Evolutionary conservation across 2,797 vertebrate genomes (phyloP), one percentile per base, ranked within the genome.

Genomic region (Coilia nasus): DNA sequence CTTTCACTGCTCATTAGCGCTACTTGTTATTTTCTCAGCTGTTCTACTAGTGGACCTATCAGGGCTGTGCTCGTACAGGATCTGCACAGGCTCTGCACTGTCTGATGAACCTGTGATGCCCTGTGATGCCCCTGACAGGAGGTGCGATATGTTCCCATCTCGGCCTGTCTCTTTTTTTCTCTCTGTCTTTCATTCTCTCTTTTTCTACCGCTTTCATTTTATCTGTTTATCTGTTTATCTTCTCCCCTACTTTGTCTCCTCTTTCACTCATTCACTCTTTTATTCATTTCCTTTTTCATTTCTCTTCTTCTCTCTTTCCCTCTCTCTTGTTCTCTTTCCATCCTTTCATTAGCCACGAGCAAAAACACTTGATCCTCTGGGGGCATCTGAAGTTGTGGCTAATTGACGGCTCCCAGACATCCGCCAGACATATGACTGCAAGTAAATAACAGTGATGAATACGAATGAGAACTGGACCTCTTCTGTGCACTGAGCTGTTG

Each of bases 281-380:
- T 5, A 5, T 41, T 41, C 35, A 41, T 41, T 41, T 5, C 5
- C 35, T 41, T 5, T 41, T 41, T 41, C 2, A 41, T 41, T 41
- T 41, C 35, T 41, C 5, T 41, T 41, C 2, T 41, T 41, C 35
- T 41, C 35, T 41, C 35, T 41, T 5, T 23, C 60, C 23, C 62
- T 64, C 62, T 64, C 62, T 28, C 23, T 64, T 7, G 6, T 6
- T 62, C 7, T 62, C 59, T 25, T n/a, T 71, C 25, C 1, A 25
- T 28, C 83, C 60, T 31, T 81, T 84, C 78, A 80, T 64, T 84
- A 82, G 67, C 81, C 19, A n/a, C 41, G 78, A 81, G 62, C 59
- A 57, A 41, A 35, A 31, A 46, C 47, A 62, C 62, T 81, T 81
- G 71, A 87, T 85, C 78, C 82, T 23, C 44, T 21, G 59, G 62